Evolutionary conservation across 2,797 vertebrate species (phyloP).

Genomic region (Phrynocephalus forsythii): DNA sequence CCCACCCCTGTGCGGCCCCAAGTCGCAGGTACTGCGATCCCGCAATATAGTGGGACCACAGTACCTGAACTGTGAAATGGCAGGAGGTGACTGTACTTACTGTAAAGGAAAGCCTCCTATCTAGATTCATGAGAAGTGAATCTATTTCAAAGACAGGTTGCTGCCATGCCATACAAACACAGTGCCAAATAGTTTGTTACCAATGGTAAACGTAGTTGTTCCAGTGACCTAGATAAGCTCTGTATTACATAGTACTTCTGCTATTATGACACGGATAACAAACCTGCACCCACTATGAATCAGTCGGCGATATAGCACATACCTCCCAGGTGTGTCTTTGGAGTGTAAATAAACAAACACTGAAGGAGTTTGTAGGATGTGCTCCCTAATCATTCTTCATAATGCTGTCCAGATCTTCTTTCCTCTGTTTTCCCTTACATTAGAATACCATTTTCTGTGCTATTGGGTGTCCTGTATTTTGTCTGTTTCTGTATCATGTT

Average conservation of each 20-base stretch:
- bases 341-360: constrained; percentile 44
- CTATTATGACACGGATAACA: constrained; percentile 15
- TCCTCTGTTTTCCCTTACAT: constrained; percentile 73
- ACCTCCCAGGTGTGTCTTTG: constrained; percentile 19
- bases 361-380: not conserved
- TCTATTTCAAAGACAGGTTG: not conserved
- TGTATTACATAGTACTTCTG: not conserved
- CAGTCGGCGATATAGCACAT: constrained; percentile 23
- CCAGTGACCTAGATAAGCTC: constrained; percentile 4
- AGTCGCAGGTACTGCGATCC: too few species aligned
- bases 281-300: constrained; percentile 13
- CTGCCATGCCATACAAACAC: not conserved
- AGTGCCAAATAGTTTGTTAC: not conserved
- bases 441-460: constrained; percentile 71
- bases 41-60: too few species aligned
- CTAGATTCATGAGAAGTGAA: not conserved
- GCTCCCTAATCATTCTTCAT: constrained; percentile 33
- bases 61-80: too few species aligned
- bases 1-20: too few species aligned
- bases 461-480: constrained; percentile 75
- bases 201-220: not conserved
- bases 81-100: not conserved
- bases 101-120: not conserved
- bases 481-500: constrained; percentile 74
- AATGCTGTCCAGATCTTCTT: constrained; percentile 72